Conservation (phyloP, 1,140 invertebrate genomes). For the Brachionus rubens region DNA sequence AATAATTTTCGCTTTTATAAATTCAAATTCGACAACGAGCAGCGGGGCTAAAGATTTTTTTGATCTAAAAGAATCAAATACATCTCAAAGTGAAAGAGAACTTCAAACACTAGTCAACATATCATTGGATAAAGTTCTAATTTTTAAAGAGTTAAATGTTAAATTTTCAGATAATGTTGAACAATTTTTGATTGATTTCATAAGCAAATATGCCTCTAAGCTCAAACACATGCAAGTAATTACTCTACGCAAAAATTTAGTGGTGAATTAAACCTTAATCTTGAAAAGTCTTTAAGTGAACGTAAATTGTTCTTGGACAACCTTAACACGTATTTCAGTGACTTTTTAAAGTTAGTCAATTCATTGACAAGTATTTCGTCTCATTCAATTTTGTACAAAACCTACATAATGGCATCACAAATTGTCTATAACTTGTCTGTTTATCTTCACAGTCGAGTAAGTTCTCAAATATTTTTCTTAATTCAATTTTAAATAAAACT, state of each 20-base stretch:
- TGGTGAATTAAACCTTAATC: background rate
- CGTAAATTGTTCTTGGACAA: background rate
- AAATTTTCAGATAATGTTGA: constrained; percentile 1
- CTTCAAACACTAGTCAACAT: background rate
- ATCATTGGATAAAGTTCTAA: background rate
- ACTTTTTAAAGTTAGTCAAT: constrained; percentile 29
- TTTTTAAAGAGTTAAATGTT: constrained; percentile 10
- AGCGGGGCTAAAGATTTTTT: constrained; percentile 17
- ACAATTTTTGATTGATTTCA: constrained; percentile 35
- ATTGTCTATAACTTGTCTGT: constrained; percentile 1
- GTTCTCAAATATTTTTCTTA: background rate
- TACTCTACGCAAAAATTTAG: background rate
- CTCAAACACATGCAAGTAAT: constrained; percentile 11
- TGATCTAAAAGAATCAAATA: background rate
- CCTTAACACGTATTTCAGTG: constrained; percentile 4
- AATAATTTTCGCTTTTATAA: constrained; percentile 12
- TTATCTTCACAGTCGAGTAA: constrained; percentile 33
- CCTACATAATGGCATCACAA: constrained; percentile 34
- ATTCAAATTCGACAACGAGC: background rate
- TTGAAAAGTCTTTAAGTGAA: constrained; percentile 18
- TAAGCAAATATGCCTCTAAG: background rate
- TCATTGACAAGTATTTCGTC: constrained; percentile 6
- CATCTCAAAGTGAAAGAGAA: background rate
- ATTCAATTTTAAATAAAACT: background rate
- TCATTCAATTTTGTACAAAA: constrained; percentile 35